Conservation (phyloP, 2,797 vertebrate genomes). For the Cyclura pinguis region DNA sequence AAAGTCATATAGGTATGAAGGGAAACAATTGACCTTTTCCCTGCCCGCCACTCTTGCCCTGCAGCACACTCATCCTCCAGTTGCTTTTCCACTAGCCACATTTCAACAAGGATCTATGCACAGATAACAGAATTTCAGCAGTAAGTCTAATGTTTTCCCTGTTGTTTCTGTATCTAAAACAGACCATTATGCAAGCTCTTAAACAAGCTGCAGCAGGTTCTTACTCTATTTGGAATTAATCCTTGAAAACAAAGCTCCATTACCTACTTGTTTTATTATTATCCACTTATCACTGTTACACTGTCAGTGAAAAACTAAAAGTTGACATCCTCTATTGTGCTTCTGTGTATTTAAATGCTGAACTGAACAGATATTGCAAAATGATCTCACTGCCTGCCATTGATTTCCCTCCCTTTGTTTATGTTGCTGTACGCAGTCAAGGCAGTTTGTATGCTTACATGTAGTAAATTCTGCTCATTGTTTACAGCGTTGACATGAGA, state of each 20-base stretch:
- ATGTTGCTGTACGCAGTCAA: constrained; percentile 71
- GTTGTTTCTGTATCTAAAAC: constrained; percentile 12
- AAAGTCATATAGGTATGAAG: neutral
- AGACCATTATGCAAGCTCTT: constrained; percentile 24
- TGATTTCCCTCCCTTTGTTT: constrained; percentile 73
- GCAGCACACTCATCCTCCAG: no score
- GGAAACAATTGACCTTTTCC: neutral
- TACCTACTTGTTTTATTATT: constrained; percentile 53
- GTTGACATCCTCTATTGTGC: constrained; percentile 60
- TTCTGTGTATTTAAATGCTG: constrained; percentile 38
- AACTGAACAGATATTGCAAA: constrained; percentile 56
- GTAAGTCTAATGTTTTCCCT: neutral
- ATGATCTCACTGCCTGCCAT: constrained; percentile 64
- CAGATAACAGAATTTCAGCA: neutral
- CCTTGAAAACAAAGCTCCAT: neutral
- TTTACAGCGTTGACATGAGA: constrained; percentile 73
- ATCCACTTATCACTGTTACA: constrained; percentile 47
- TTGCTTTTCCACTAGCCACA: no score
- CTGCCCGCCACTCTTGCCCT: neutral
- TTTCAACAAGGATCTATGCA: no score
- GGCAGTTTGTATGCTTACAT: constrained; percentile 69
- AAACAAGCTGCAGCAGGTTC: constrained; percentile 4
- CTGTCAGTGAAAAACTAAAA: constrained; percentile 54
- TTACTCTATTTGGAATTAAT: neutral
- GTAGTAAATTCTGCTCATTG: constrained; percentile 74